Percentiles rank a stretch among this genome's conserved stretches.
phyloP scores from a whole-genome alignment of 2,797 vertebrate species.

The Microctenopoma steveboyesi region DNA sequence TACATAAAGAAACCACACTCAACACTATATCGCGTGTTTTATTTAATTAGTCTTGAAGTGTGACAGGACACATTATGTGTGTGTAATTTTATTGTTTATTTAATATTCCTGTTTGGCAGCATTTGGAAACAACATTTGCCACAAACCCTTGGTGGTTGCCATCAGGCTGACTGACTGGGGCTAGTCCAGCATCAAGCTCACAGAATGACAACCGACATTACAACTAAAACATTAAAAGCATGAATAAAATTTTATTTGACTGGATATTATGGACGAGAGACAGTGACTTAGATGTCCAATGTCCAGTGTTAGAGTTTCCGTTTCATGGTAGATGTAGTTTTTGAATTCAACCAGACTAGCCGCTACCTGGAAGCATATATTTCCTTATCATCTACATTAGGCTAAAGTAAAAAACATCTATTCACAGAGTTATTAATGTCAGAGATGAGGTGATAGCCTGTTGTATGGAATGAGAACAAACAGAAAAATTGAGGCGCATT shows the following conservation, averaged over 20 bases:
- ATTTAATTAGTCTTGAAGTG: not conserved
- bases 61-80: not conserved
- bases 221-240: not conserved
- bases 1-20: not conserved
- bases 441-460: not conserved
- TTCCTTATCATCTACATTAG: not conserved
- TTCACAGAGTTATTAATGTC: not conserved
- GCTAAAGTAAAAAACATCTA: not conserved
- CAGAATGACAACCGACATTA: not conserved
- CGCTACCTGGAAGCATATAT: no score
- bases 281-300: no score
- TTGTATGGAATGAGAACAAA: no score
- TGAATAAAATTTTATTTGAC: not conserved
- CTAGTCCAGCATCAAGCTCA: not conserved
- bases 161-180: not conserved
- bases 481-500: no score
- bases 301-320: no score
- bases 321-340: no score
- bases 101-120: not conserved
- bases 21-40: not conserved
- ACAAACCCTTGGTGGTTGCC: constrained; percentile 4
- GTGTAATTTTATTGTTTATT: not conserved
- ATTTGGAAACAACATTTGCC: not conserved
- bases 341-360: no score
- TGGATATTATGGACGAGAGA: not conserved